phyloP scores from a whole-genome alignment of 2,113 vertebrate species.

The Caloenas nicobarica region DNA sequence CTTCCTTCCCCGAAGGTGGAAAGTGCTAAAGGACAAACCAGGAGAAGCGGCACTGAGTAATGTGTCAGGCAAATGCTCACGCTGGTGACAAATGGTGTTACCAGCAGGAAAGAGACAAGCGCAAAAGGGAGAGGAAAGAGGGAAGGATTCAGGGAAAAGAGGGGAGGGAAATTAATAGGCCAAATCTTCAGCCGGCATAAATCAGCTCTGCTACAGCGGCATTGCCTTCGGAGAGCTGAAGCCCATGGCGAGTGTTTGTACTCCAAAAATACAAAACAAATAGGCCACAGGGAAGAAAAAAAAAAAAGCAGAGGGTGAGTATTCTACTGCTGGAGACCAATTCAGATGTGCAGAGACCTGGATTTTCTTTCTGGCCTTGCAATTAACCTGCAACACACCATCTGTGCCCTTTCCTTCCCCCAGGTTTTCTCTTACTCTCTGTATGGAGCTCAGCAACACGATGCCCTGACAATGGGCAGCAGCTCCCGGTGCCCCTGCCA shows the following conservation, averaged over 20 bases:
- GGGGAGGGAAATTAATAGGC: not conserved
- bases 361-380: not conserved
- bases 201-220: not conserved
- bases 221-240: not conserved
- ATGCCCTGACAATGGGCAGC: not conserved
- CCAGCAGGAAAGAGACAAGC: slow-evolving; percentile 17
- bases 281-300: not conserved
- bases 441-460: accelerated
- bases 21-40: not conserved
- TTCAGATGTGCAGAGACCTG: not conserved
- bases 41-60: not conserved
- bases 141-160: not conserved
- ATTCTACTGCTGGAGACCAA: not conserved
- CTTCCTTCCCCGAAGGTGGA: slow-evolving; percentile 18
- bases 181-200: not conserved
- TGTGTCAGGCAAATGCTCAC: slow-evolving; percentile 7
- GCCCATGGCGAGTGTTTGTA: not conserved
- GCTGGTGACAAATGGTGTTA: slow-evolving; percentile 49
- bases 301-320: not conserved
- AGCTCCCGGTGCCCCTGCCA: not conserved
- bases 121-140: not conserved
- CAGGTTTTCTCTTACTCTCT: not conserved
- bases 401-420: not conserved
- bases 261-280: not conserved
- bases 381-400: not conserved